Base-by-base conservation (phyloP, 92 coral and sea anemone genomes). In the Meandrina meandrites region DNA sequence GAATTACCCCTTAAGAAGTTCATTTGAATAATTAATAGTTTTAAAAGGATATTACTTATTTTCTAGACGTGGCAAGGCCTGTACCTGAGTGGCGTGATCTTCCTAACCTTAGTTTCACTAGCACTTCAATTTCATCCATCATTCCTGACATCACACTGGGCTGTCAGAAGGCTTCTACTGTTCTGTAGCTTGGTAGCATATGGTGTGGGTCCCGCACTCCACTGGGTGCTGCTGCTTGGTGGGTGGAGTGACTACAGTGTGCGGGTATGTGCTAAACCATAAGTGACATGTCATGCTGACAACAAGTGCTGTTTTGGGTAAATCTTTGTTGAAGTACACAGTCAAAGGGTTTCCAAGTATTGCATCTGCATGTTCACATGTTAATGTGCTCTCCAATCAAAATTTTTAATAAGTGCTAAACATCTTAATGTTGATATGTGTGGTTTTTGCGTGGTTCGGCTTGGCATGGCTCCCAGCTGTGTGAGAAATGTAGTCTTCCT, bases 121-220 rank as follows among this genome's bases (percentile, higher is more conserved):
- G 86, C 90, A 66, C 92, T 95, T 68, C 99, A 97, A 91, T 79
- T 91, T 31, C 98, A 97, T 78, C 99, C 97, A 12, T 90, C 90
- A 50, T 97, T 95, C 80, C 88, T 95, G 64, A 85, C 97, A 16
- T 97, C 99, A n/a, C 84, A 69, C 40, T 97, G 99, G 99, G 93
- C 96, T 5, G 31, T 83, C 22, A 95, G 90, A 75, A 84, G 99
- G 47, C 89, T 97, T n/a, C 80, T 94, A 22, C 75, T 96, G 47
- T 95, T 97, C 88, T 89, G 94, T 50, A 87, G 89, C 58, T 73
- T 97, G 81, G 98, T 94, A 17, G 94, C 91, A 16, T 97, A 95
- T 90, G 98, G 99, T 10, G 64, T 97, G 68, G 86, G 89, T 5
- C 99, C 99, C 17, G 79, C 95, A 14, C 58, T 89, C 4, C 99